Percentiles rank a stretch among this genome's conserved stretches.
Conservation (phyloP, 2,113 vertebrate species). For the Gasterosteus nipponicus region DNA sequence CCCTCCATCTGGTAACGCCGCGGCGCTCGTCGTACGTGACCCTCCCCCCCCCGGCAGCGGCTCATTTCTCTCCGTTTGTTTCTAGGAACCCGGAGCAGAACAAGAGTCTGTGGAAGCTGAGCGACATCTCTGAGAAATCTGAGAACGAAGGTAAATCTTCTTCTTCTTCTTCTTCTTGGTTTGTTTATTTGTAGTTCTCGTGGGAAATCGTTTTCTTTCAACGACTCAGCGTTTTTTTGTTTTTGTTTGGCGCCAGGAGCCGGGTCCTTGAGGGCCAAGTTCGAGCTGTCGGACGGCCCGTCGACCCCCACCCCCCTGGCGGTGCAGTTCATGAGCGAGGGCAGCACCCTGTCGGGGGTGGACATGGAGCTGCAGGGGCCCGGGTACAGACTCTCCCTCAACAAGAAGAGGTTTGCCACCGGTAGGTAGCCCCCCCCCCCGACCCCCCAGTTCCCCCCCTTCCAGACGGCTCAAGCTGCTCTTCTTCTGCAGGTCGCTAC, state of each 20-base stretch:
- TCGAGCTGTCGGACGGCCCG: slow-evolving; percentile 92
- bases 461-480: background rate
- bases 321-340: slow-evolving; percentile 94
- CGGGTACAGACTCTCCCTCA: slow-evolving; percentile 94
- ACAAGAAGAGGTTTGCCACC: slow-evolving; percentile 95
- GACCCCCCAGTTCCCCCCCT: background rate
- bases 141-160: slow-evolving; percentile 90
- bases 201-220: no score
- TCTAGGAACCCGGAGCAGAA: slow-evolving; percentile 94
- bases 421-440: slow-evolving; percentile 77
- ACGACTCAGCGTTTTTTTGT: background rate
- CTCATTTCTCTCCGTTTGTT: slow-evolving; percentile 10
- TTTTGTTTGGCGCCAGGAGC: slow-evolving; percentile 81
- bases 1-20: slow-evolving; percentile 87
- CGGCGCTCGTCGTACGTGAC: background rate
- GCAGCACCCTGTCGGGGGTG: slow-evolving; percentile 91
- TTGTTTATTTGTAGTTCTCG: no score
- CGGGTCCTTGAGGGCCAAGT: slow-evolving; percentile 95
- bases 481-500: slow-evolving; percentile 89
- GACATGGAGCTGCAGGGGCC: slow-evolving; percentile 90
- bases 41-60: no score
- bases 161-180: background rate
- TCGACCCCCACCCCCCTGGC: slow-evolving; percentile 92
- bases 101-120: slow-evolving; percentile 96
- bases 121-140: slow-evolving; percentile 93